These are phyloP conservation scores for Dorcus hopei DNA, from an alignment of 2,888 invertebrate genomes.

Conservation along the genomic window DNA sequence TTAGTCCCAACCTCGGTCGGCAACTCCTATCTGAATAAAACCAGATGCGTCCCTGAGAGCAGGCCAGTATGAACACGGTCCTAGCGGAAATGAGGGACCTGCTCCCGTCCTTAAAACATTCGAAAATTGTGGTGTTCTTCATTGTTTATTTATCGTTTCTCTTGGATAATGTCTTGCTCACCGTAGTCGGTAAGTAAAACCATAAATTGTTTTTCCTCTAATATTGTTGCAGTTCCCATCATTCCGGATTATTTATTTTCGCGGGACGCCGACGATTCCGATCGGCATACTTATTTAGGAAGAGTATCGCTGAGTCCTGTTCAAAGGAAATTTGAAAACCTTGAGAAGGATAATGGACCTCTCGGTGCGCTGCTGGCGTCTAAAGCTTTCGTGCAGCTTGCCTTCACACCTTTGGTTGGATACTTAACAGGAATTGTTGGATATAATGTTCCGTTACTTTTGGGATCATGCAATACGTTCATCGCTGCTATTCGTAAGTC, in stretches of 20 bases:
- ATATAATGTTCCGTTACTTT: constrained; percentile 64
- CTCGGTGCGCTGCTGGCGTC: constrained; percentile 69
- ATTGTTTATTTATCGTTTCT: constrained; percentile 74
- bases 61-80: constrained; percentile 15
- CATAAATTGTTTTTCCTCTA: constrained; percentile 3
- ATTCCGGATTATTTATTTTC: constrained; percentile 72
- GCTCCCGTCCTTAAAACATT: constrained; percentile 27
- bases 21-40: constrained; percentile 21
- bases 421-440: constrained; percentile 63
- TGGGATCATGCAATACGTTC: constrained; percentile 66
- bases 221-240: constrained; percentile 64
- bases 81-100: constrained; percentile 16
- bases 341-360: constrained; percentile 63
- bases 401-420: constrained; percentile 74
- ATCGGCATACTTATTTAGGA: constrained; percentile 19
- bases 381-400: constrained; percentile 76
- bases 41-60: constrained; percentile 23
- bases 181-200: constrained; percentile 76
- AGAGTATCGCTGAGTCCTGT: constrained; percentile 45
- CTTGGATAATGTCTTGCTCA: constrained; percentile 82
- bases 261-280: constrained; percentile 25
- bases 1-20: constrained; percentile 23
- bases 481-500: constrained; percentile 65
- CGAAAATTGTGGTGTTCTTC: constrained; percentile 49
- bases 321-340: constrained; percentile 44